Base-by-base conservation (phyloP, 2,888 invertebrate genomes). In the Thereva nobilitata region DNA sequence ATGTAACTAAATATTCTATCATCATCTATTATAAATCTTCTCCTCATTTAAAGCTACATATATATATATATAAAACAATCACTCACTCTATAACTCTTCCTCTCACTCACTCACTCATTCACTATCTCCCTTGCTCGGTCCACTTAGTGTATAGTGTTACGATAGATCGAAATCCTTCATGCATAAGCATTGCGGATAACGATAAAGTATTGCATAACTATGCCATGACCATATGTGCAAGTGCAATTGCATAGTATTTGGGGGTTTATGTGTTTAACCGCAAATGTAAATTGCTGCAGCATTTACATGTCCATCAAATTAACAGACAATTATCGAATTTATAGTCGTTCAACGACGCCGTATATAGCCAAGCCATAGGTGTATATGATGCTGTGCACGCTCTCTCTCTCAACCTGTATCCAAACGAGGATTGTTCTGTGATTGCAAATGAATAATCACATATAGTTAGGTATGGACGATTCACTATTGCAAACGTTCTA, bases 321-420 rank as follows among this genome's bases (percentile, higher is more conserved):
- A 72, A 72, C 71, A 72, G 72, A 72, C 72, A 72, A 72, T 72
- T 72, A 72, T 71, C 71, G 70, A 70, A 70, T 71, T 71, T 71
- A 71, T 71, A 70, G 71, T 67, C 71, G 47, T 59, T 40, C 47
- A 59, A 23, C 23, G 23, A 23, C 23, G 23, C 23, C 37, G 49
- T 49, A 38, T 38, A 59, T 59, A 47, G 10, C 34, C 40, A 4
- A 12, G 12, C 49, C 59, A 2, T 23, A 1, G 1, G 23, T 23
- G 23, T 23, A 23, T 2, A 23, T 23, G 23, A 23, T 23, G 23
- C 2, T 23, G 23, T 23, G 23, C 23, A 23, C 23, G 23, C 23
- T 23, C 23, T 23, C 23, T 23, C 23, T 23, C 23, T 23, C 23
- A 1, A 23, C 23, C 23, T 23, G 23, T 23, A 23, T 23, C 23